Percentiles rank a stretch among this genome's conserved stretches.
phyloP scores from a whole-genome alignment of 2,113 vertebrate species.

The Poecile atricapillus region DNA sequence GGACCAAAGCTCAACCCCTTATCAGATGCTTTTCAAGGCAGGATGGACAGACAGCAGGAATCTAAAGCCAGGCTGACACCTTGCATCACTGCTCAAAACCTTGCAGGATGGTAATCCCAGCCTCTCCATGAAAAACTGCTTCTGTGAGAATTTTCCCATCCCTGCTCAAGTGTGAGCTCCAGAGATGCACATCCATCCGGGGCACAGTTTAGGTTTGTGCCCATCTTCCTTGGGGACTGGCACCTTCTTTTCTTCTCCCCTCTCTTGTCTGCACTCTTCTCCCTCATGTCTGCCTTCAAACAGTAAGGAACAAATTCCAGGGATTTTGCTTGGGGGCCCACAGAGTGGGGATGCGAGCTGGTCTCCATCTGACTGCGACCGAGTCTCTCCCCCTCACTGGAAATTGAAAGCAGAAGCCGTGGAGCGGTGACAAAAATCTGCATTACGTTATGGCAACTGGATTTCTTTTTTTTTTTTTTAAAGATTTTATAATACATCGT shows the following conservation, averaged over 20 bases:
- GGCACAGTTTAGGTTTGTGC: not conserved
- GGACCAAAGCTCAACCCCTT: not conserved
- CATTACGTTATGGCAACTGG: conserved; percentile 83
- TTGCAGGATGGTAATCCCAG: not conserved
- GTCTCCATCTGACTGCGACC: conserved; percentile 67
- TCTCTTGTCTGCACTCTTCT: not conserved
- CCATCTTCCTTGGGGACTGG: not conserved
- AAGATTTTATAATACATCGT: conserved; percentile 79
- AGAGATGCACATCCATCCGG: fast-evolving
- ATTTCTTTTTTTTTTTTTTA: conserved; percentile 53
- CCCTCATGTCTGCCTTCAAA: conserved; percentile 30
- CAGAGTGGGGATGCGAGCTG: conserved; percentile 29
- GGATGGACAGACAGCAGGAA: not conserved
- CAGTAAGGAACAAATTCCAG: conserved; percentile 67
- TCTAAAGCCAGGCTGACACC: not conserved
- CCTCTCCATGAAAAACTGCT: not conserved
- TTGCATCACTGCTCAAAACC: not conserved
- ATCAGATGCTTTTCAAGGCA: fast-evolving
- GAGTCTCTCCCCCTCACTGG: conserved; percentile 72
- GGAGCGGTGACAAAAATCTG: conserved; percentile 89
- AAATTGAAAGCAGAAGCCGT: conserved; percentile 88
- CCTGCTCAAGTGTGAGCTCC: not conserved
- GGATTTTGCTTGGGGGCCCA: conserved; percentile 63
- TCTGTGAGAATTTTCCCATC: not conserved
- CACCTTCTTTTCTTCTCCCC: not conserved